Evolutionary conservation across 2,113 vertebrate genomes (phyloP).

Genomic region (Centropristis striata): DNA sequence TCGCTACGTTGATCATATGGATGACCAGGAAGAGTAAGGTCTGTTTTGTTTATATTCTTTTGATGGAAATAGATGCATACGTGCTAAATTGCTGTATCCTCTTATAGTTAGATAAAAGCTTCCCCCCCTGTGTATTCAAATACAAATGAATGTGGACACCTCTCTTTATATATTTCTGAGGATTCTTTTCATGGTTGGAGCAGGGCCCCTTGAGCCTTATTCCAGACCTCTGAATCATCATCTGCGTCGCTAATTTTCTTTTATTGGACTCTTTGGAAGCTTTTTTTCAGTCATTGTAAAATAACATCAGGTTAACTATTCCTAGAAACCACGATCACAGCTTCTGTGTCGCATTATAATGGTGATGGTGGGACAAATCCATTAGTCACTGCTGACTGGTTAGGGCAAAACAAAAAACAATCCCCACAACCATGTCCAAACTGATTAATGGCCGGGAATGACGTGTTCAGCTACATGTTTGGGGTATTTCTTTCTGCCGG

Average conservation of each 20-base stretch:
- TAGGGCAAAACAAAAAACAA: not conserved
- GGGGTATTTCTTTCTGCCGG: not conserved
- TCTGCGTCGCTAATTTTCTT: too few relatives aligned
- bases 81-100: not conserved
- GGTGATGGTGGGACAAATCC: not conserved
- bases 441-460: not conserved
- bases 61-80: not conserved
- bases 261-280: not conserved
- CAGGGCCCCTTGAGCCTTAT: too few relatives aligned
- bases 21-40: too few relatives aligned
- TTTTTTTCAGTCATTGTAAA: not conserved
- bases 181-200: not conserved
- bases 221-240: not conserved
- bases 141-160: not conserved
- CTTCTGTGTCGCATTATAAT: not conserved
- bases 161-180: not conserved
- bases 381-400: conserved; percentile 1
- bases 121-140: too few relatives aligned
- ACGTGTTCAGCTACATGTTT: not conserved
- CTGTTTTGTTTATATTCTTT: not conserved
- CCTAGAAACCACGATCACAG: not conserved
- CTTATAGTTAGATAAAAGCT: not conserved
- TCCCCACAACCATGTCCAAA: not conserved
- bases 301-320: not conserved
- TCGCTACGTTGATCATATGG: too few relatives aligned